Evolutionary conservation across 2,113 vertebrate genomes (phyloP).

Genomic region (Aythya baeri): DNA sequence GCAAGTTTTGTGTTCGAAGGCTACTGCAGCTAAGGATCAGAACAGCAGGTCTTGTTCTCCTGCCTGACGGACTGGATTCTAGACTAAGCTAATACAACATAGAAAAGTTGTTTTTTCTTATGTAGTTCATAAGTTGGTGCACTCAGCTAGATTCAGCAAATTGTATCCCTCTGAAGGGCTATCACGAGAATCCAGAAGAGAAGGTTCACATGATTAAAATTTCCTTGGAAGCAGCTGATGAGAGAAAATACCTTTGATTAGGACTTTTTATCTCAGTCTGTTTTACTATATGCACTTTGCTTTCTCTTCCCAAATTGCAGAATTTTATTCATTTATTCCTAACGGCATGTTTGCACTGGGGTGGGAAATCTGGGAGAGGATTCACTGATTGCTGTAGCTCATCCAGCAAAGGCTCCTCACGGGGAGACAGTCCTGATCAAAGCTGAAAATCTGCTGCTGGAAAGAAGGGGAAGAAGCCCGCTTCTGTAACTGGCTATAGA

Average conservation of each 20-base stretch:
- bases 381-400: background rate
- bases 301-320: background rate
- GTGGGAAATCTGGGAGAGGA: background rate
- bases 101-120: background rate
- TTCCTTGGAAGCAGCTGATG: background rate
- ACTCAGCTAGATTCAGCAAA: background rate
- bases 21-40: background rate
- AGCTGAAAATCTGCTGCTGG: background rate
- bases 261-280: background rate
- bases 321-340: background rate
- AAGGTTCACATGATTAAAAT: background rate
- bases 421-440: background rate
- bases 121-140: fast-evolving
- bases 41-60: background rate
- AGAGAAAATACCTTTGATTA: background rate
- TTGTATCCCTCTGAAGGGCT: background rate
- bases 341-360: background rate
- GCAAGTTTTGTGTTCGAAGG: background rate
- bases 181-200: fast-evolving
- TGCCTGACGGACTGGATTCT: background rate
- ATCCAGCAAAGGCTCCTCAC: background rate
- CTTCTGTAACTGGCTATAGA: background rate
- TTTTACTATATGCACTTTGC: background rate
- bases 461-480: background rate
- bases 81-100: fast-evolving